Evolutionary conservation across 2,888 invertebrate genomes (phyloP), one percentile per base, ranked within the genome.

Genomic region (Tinea pellionella): DNA sequence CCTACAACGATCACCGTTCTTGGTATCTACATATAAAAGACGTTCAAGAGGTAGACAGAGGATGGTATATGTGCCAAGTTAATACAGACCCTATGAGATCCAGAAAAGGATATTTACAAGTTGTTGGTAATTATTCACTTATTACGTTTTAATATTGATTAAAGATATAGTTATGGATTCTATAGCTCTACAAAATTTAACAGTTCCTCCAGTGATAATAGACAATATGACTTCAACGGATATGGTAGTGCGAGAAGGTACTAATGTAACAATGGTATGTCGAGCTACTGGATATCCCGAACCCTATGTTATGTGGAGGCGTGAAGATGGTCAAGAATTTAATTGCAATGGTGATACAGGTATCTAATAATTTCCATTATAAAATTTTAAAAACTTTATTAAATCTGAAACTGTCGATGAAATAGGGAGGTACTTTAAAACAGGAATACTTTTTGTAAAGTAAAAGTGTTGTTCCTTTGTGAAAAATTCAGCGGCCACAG

Each of bases 1-100:
- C 95, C 59, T 94, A 93, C 88, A 96, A 95, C 80, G 96, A 96
- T 82, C 96, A 96, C 76, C 91, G 96, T 61, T 95, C 96, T 59
- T 96, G 96, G 96, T 96, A 94, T 80, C 90, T 96, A 64, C 96
- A 96, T 75, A 94, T 96, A 78, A 93, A 93, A 78, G 92, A 93
- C 73, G 95, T 95, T 30, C 94, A 95, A 73, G 96, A 96, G 77
- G 90, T 91, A 53, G 96, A 96, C 82, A 90, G 96, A 1, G 96
- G 96, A 62, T 96, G 95, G 95, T 96, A 90, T 72, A 96, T 96
- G 96, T 96, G 96, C 75, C 96, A 96, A 81, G 93, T 96, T 66
- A 96, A 96, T 82, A 96, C 96, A 0, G 95, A 96, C 80, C 96
- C 96, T n/a, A 96, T 96, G 96, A 89, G 95, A 65, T 94, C 94